phyloP scores from a whole-genome alignment of 2,113 vertebrate species.

The Butorides virescens region DNA sequence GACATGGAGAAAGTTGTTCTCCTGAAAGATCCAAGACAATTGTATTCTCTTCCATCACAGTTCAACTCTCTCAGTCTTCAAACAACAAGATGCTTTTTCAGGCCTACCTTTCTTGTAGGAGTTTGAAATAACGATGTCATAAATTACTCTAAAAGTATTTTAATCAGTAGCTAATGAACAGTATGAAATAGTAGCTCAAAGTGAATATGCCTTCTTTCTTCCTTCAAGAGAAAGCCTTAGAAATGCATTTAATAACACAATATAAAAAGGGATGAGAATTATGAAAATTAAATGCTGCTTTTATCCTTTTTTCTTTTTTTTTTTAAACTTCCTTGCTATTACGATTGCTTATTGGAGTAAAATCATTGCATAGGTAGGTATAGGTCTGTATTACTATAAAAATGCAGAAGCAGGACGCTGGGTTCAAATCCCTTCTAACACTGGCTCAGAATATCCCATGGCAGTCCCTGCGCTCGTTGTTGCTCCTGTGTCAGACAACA shows the following conservation, averaged over 20 bases:
- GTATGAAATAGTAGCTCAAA: background rate
- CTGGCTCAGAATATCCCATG: background rate
- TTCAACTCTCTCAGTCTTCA: background rate
- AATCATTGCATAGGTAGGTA: background rate
- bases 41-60: background rate
- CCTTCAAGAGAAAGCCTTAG: background rate
- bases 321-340: background rate
- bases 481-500: background rate
- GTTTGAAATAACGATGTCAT: background rate
- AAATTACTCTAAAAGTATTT: background rate
- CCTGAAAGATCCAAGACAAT: background rate
- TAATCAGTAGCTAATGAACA: background rate
- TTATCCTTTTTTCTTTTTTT: background rate
- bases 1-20: background rate
- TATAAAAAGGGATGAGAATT: background rate
- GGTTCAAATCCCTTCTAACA: background rate
- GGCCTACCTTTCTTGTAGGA: background rate
- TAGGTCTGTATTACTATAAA: background rate
- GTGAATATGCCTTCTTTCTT: background rate
- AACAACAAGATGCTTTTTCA: background rate
- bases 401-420: background rate
- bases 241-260: background rate
- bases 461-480: background rate
- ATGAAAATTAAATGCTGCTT: background rate
- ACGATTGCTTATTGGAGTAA: background rate